Evolutionary conservation across 2,888 invertebrate species (phyloP), one percentile per base, ranked within the genome.

Genomic region (Drosophila macrospina): DNA sequence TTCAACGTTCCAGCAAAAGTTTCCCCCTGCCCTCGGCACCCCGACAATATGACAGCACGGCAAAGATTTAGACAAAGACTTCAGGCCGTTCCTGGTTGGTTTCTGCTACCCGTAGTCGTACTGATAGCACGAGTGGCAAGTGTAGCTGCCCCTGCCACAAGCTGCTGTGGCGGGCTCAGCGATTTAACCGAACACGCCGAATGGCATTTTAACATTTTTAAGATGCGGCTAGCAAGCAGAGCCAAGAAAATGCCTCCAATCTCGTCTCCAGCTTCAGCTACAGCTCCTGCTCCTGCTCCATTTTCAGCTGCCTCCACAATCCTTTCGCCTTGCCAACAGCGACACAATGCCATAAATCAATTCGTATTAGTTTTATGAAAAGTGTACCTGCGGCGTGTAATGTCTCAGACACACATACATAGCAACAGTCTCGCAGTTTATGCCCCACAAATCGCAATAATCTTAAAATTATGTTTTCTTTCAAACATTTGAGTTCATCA

Each of bases 291-390:
- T 50, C 20, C 44, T 13, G 6, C 30, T 36, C 26, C 48, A 5
- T 10, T n/a, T n/a, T 13, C 42, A 51, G 32, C 47, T 26, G 41
- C 34, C 24, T 57, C 64, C 66, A 52, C 88, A 86, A 86, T 88
- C 87, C 88, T 86, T 85, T 85, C 74, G 69, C 70, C 66, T 68
- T 70, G 57, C 50, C 66, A 57, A 63, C 59, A 71, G 59, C 56
- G 62, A 36, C 60, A 37, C 65, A 67, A 66, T 67, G 71, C 86
- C 91, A 91, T 90, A 90, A 90, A 90, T 90, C 90, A 90, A 91
- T 91, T 90, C 90, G 90, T 90, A 90, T 90, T 90, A 90, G 90
- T 91, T 91, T 91, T 90, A 90, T 90, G 88, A 89, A 90, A 90
- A 90, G 90, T 91, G 89, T 90, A 91, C 91, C 90, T 90, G 89